phyloP scores from a whole-genome alignment of 2,113 vertebrate genomes.

The Gallinago paraguaiae region DNA sequence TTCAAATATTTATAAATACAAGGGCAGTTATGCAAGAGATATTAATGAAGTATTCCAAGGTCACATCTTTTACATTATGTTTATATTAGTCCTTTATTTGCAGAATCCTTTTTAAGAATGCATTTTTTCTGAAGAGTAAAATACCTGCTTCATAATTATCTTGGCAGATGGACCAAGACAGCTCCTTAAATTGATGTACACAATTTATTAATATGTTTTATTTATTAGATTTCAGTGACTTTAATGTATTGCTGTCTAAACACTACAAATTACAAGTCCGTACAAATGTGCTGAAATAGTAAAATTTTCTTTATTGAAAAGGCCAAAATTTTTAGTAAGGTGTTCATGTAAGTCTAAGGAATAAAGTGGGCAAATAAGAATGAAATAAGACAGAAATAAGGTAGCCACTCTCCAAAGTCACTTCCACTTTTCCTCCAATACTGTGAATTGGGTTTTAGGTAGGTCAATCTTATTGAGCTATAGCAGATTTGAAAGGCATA shows the following conservation, averaged over 20 bases:
- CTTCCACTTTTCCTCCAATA: not conserved
- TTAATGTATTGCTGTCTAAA: not conserved
- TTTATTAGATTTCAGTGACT: conserved; percentile 14
- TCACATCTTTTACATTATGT: not conserved
- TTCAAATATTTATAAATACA: not conserved
- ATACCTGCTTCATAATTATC: not conserved
- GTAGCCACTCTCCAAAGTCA: not conserved
- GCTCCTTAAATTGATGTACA: not conserved
- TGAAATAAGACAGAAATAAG: not conserved
- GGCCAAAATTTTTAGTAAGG: not conserved
- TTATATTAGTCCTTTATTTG: not conserved
- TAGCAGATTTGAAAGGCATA: not conserved
- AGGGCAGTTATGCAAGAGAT: not conserved
- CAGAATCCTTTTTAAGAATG: not conserved
- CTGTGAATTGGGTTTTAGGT: not conserved
- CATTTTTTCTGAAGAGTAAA: not conserved
- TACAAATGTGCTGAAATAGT: not conserved
- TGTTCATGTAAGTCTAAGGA: not conserved
- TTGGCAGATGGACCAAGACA: not conserved
- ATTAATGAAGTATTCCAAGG: not conserved
- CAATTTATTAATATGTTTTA: conserved; percentile 44
- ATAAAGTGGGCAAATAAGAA: not conserved
- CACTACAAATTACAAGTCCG: not conserved
- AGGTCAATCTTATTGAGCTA: not conserved
- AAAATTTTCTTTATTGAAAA: not conserved